Percentiles rank a stretch among this genome's conserved stretches.
These are phyloP conservation scores for Triplophysa rosa DNA, from an alignment of 2,113 vertebrate species.

Conservation along the genomic window DNA sequence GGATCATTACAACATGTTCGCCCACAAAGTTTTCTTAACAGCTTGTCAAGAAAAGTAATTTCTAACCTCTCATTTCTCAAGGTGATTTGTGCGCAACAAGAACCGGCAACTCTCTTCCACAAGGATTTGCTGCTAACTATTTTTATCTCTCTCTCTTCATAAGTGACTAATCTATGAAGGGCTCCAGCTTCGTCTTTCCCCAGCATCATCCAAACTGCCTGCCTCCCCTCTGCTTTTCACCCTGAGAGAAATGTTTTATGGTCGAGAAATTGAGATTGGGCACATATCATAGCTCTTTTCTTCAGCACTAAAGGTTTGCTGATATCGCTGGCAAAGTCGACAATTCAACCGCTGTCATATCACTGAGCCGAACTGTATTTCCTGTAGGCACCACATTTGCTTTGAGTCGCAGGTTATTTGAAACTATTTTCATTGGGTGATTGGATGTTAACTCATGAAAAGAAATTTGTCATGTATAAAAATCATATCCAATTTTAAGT, in stretches of 20 bases:
- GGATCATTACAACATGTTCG: conserved; percentile 26
- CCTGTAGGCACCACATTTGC: conserved; percentile 32
- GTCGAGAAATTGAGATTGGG: not conserved
- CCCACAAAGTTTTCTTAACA: conserved; percentile 25
- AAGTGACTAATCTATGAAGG: conserved; percentile 44
- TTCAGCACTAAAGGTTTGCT: conserved; percentile 12
- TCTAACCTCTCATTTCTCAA: conserved; percentile 37
- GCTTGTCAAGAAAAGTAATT: conserved; percentile 36
- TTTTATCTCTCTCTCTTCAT: conserved; percentile 33
- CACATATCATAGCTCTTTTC: conserved; percentile 24
- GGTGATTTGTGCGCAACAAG: conserved; percentile 35
- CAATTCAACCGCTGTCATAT: conserved; percentile 39
- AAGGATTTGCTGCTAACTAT: conserved; percentile 38
- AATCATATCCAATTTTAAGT: not conserved
- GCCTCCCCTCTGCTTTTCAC: not conserved
- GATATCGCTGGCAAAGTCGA: conserved; percentile 34
- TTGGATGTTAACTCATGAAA: not conserved
- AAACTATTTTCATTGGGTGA: not conserved
- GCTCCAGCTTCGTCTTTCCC: conserved; percentile 17
- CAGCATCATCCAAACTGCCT: conserved; percentile 14
- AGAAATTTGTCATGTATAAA: not conserved
- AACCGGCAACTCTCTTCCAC: conserved; percentile 25
- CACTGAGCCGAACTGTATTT: not conserved
- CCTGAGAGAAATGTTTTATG: conserved; percentile 16
- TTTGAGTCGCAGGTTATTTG: conserved; percentile 5